These are phyloP conservation scores for Egretta garzetta DNA, from an alignment of 2,113 vertebrate species.

Conservation along the genomic window DNA sequence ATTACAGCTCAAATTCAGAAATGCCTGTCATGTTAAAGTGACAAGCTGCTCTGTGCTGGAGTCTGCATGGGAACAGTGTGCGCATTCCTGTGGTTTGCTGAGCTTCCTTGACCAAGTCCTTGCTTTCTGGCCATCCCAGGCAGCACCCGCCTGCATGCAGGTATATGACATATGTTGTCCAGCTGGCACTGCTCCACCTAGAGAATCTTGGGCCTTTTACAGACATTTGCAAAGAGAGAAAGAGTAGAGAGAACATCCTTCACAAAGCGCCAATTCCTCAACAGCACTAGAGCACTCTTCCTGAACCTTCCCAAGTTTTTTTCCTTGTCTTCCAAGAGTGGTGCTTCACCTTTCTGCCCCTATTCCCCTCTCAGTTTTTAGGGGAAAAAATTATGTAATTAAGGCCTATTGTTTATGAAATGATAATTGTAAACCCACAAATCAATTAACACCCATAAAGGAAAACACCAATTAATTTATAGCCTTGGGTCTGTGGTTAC, in stretches of 20 bases:
- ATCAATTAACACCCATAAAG: neutral
- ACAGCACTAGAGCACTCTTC: neutral
- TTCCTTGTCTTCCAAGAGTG: neutral
- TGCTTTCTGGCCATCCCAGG: neutral
- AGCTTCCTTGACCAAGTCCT: neutral
- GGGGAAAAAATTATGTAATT: neutral
- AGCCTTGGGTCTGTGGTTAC: neutral
- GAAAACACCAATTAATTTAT: neutral
- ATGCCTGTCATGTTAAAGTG: rapidly evolving
- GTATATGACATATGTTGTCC: neutral
- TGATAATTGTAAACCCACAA: neutral
- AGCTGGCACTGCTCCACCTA: neutral
- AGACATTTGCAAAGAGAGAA: neutral
- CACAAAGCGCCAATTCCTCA: neutral
- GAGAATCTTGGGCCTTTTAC: neutral
- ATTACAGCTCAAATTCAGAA: neutral
- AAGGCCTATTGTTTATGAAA: neutral
- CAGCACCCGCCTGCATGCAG: neutral
- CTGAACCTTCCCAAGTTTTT: neutral
- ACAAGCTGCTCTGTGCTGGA: neutral
- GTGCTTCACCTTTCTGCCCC: neutral
- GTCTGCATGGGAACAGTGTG: neutral
- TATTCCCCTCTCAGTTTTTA: neutral
- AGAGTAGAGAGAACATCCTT: neutral
- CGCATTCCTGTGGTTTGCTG: neutral